Percentiles rank a stretch among this genome's conserved stretches.
These are phyloP conservation scores for Calliopsis andreniformis DNA, from an alignment of 1,140 invertebrate species.

Conservation along the genomic window DNA sequence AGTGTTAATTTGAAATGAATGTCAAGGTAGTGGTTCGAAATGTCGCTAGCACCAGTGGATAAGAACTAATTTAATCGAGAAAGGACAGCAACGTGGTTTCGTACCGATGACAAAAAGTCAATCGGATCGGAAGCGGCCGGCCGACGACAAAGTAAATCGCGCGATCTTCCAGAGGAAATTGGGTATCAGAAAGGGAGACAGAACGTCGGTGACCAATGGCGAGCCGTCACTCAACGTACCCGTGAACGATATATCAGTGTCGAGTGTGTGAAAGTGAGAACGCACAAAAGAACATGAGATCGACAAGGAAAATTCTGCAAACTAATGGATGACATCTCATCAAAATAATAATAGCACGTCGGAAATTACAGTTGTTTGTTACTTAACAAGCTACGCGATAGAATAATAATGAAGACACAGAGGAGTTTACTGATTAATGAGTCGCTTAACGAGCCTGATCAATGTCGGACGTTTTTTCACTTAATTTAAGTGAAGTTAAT, in stretches of 20 bases:
- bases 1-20: neutral
- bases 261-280: constrained; percentile 29
- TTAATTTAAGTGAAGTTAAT: no score
- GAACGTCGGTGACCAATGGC: constrained; percentile 46
- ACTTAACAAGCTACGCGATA: neutral
- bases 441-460: no score
- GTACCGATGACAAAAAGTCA: constrained; percentile 44
- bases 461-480: no score
- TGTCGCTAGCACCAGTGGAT: neutral
- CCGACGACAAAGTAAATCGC: constrained; percentile 49
- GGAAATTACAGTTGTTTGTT: neutral
- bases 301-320: constrained; percentile 17
- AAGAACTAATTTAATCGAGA: neutral
- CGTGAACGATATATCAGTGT: constrained; percentile 53
- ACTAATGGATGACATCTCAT: constrained; percentile 44
- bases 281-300: constrained; percentile 28
- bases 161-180: constrained; percentile 54
- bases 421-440: neutral
- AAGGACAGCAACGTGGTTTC: neutral
- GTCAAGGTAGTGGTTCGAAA: neutral
- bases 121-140: constrained; percentile 47
- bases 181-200: constrained; percentile 52
- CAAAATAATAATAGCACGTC: constrained; percentile 48
- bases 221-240: constrained; percentile 48
- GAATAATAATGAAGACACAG: neutral